Evolutionary conservation across 2,113 vertebrate species (phyloP).

Genomic region (Xiphorhynchus elegans): DNA sequence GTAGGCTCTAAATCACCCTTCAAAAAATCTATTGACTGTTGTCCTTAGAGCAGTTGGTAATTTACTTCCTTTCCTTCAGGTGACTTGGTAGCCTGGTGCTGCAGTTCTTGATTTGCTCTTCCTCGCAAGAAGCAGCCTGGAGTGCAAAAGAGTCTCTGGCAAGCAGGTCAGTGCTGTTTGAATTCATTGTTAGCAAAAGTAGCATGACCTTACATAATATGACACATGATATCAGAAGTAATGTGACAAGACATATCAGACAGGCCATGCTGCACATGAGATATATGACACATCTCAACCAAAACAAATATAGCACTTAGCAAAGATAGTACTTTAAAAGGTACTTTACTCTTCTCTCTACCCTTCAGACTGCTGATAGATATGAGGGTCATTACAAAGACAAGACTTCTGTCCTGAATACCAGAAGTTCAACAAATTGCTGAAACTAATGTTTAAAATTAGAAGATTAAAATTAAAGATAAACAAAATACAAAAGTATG

Average conservation of each 20-base stretch:
- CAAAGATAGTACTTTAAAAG: constrained; percentile 43
- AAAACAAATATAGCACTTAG: constrained; percentile 54
- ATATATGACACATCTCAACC: constrained; percentile 47
- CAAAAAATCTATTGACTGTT: not conserved
- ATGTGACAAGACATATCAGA: constrained; percentile 58
- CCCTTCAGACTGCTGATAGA: not conserved
- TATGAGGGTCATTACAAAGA: not conserved
- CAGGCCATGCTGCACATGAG: not conserved
- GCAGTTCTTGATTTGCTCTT: constrained; percentile 2
- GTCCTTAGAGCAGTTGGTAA: constrained; percentile 3
- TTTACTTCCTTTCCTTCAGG: constrained; percentile 28
- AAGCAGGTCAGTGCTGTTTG: not conserved
- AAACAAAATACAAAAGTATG: not conserved
- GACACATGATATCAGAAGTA: constrained; percentile 45
- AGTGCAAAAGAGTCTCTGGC: not conserved
- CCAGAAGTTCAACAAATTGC: not conserved
- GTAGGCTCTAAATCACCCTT: constrained; percentile 8
- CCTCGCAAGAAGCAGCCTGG: not conserved
- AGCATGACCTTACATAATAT: constrained; percentile 57
- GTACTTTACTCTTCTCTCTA: not conserved
- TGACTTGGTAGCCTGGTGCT: not conserved
- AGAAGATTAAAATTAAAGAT: not conserved
- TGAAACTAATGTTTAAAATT: not conserved
- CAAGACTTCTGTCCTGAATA: not conserved
- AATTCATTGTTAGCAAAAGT: constrained; percentile 54